Conservation (phyloP, 30 jellyfish, hydroid and myxozoan species). For the Rhopilema esculentum region DNA sequence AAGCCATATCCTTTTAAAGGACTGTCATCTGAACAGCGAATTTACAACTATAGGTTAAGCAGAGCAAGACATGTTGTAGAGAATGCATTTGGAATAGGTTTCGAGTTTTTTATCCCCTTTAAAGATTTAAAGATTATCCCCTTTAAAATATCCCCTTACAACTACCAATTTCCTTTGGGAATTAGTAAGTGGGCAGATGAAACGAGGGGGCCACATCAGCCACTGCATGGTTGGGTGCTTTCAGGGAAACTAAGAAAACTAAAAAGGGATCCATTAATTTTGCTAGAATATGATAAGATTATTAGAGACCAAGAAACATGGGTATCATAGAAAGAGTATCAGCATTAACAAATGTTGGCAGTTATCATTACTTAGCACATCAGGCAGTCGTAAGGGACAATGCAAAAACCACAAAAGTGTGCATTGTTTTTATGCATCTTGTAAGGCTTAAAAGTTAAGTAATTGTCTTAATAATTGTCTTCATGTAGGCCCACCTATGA, state of each 20-base stretch:
- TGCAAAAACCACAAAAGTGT: constrained; percentile 37
- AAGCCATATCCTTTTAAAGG: constrained; percentile 15
- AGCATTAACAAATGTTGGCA: not conserved
- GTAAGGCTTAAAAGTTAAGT: not conserved
- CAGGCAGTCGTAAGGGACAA: constrained; percentile 35
- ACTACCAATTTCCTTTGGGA: not conserved
- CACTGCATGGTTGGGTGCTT: constrained; percentile 12
- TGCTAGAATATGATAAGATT: not conserved
- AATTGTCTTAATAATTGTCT: constrained; percentile 33
- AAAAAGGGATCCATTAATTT: not conserved
- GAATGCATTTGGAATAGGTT: constrained; percentile 17
- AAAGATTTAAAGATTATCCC: no score
- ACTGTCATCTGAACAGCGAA: not conserved
- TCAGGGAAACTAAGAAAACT: no score
- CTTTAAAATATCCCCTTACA: no score
- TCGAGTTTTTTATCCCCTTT: constrained; percentile 8
- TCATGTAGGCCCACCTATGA: constrained; percentile 38
- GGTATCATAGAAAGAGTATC: not conserved
- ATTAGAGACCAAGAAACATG: constrained; percentile 7
- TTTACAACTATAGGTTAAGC: constrained; percentile 19
- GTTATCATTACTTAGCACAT: not conserved
- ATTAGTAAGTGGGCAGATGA: constrained; percentile 3
- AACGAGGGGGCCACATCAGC: constrained; percentile 35
- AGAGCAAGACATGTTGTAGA: not conserved
- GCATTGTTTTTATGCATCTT: constrained; percentile 38